Conservation (phyloP, 2,113 vertebrate genomes). For the Carassius auratus region DNA sequence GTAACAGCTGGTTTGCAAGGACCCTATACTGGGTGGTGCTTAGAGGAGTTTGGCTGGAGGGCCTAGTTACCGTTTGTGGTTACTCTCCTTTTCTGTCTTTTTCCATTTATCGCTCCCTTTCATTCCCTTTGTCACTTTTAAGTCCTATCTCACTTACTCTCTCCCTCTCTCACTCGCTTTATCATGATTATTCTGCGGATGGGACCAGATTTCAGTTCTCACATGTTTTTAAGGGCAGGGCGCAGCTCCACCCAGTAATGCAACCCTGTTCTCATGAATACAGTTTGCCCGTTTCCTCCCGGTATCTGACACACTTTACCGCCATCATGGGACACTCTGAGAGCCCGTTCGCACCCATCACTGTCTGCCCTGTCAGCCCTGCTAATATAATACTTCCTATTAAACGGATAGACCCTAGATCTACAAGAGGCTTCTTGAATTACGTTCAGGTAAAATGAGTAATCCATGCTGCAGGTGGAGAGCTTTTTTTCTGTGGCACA, state of each 20-base stretch:
- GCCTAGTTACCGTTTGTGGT: constrained; percentile 27
- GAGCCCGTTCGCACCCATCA: constrained; percentile 24
- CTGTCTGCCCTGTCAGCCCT: constrained; percentile 65
- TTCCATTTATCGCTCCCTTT: constrained; percentile 55
- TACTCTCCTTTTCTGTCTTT: constrained; percentile 37
- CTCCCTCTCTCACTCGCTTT: background rate
- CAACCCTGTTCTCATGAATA: constrained; percentile 62
- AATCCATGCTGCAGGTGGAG: constrained; percentile 60
- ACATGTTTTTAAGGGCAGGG: constrained; percentile 71
- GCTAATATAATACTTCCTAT: constrained; percentile 67
- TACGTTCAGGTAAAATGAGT: constrained; percentile 78
- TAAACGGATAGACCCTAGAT: constrained; percentile 51
- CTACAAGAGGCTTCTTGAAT: constrained; percentile 73
- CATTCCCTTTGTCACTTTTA: constrained; percentile 56
- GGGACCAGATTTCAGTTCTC: constrained; percentile 77
- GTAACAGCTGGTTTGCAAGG: constrained; percentile 68
- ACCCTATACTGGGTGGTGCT: background rate
- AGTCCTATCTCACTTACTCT: constrained; percentile 39
- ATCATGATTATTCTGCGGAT: constrained; percentile 64
- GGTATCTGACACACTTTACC: constrained; percentile 67
- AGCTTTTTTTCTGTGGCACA: constrained; percentile 62
- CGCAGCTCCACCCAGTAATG: constrained; percentile 67
- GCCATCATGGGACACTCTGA: constrained; percentile 58
- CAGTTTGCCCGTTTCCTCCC: constrained; percentile 58
- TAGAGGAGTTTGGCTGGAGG: constrained; percentile 32